A percentile compares a stretch with the other conserved stretches of the same genome.
Conservation (phyloP, 2,113 vertebrate species). For the Istiophorus platypterus region DNA sequence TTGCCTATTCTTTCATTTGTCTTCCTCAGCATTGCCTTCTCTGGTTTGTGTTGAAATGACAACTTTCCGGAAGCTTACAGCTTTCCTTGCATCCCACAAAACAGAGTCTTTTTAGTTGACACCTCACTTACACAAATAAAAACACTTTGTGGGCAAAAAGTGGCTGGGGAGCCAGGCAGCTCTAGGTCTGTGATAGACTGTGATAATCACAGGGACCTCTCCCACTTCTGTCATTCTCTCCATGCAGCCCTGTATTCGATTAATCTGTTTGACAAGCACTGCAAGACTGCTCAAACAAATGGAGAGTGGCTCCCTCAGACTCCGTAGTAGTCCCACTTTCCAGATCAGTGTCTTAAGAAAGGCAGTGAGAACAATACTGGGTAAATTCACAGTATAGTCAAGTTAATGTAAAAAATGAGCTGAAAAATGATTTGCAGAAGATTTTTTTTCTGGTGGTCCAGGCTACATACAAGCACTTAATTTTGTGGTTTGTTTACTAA, state of each 20-base stretch:
- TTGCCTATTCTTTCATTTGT: neutral
- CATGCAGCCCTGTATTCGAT: neutral
- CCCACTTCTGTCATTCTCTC: neutral
- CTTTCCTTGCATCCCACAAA: conserved; percentile 1
- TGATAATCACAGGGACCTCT: conserved; percentile 16
- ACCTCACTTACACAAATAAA: conserved; percentile 6
- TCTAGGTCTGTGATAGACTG: conserved; percentile 11
- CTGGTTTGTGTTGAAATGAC: conserved; percentile 19
- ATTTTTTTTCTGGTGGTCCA: neutral
- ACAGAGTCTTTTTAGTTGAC: conserved; percentile 17
- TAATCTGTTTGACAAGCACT: conserved; percentile 14
- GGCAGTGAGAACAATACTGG: neutral
- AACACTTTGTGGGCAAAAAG: conserved; percentile 13
- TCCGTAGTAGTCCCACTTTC: conserved; percentile 32
- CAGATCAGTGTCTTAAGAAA: conserved; percentile 2
- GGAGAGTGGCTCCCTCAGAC: conserved; percentile 37
- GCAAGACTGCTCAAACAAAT: conserved; percentile 26
- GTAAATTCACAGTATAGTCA: conserved; percentile 1
- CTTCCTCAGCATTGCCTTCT: neutral
- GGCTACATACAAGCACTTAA: neutral
- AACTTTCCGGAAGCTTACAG: conserved; percentile 6
- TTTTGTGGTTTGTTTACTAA: neutral
- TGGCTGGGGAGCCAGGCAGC: conserved; percentile 6
- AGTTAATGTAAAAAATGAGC: neutral
- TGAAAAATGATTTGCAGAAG: neutral